Evolutionary conservation across 2,797 vertebrate genomes (phyloP), one percentile per base, ranked within the genome.

Genomic region (Denticeps clupeoides): DNA sequence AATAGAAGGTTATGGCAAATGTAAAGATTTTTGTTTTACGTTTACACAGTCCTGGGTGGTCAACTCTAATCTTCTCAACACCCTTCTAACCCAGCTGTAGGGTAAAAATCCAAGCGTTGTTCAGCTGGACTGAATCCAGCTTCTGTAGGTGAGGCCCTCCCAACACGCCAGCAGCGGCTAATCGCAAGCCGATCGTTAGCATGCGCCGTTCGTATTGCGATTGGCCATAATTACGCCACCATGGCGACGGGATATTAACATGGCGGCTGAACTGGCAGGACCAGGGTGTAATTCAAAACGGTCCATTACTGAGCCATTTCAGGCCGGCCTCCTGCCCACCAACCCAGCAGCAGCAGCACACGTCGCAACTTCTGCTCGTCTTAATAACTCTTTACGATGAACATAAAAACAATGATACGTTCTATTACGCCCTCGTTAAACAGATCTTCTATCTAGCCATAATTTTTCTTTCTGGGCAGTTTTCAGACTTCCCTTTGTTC

Each of bases 181-280:
- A 78, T 69, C 63, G 60, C 64, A 48, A 49, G 49, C 63, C 65
- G 50, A 71, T 68, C 51, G 60, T 76, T 63, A 58, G 64, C 58
- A 59, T 32, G 41, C 62, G 47, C 53, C 41, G 55, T 72, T 77
- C 68, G 75, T 72, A 65, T 74, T 73, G 68, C 72, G 71, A 55
- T 27, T 22, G 54, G 73, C 64, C 55, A 59, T 73, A 74, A 77
- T 77, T 63, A 70, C 59, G 41, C 55, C 53, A 62, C n/a, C 52
- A 11, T 49, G 50, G 59, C 63, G 49, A 45, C 26, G 59, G 49
- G 56, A 55, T 71, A 68, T 68, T 75, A 70, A 64, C 38, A 41
- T 56, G 29, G 67, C 73, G 63, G 75, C 60, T 12, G 38, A 40
- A 49, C 41, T 35, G 16, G 12, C 54, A 53, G 55, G 53, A 22